Base-by-base conservation (phyloP, 1,140 invertebrate species). In the Dendroctonus valens region DNA sequence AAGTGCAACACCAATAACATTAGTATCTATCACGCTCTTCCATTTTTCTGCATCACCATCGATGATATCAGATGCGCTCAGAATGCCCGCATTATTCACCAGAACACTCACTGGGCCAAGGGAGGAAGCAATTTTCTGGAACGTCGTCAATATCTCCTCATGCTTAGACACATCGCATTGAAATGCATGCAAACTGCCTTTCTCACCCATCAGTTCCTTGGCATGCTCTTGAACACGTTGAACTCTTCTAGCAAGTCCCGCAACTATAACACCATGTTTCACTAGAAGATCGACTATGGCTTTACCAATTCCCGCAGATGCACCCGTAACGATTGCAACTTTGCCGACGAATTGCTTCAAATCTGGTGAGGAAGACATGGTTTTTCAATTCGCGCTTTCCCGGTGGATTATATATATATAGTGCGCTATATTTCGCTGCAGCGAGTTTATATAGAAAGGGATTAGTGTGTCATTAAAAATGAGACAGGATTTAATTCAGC, bases 51-150 rank as follows among this genome's bases (percentile, higher is more conserved):
- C 8, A 5, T 49, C 14, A 8, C 60, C 40, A 41, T 41, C 50
- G 7, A 51, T 12, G 12, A 54, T 41, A 12, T 15, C 61, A n/a
- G 51, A 46, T 0, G 66, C 58, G 0, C 57, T 52, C 3, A 72
- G 59, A 5, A 73, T 38, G n/a, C 87, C 90, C 5, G 90, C 90
- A 74, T 89, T 91, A 73, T 92, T 92, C 38, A 93, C 79, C 48
- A 91, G 79, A 3, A 92, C 78, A 73, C 91, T 84, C 0, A 90
- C 79, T 7, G 85, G 84, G 6, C 86, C 88, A 38, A 86, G 78
- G 1, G 81, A 81, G 8, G 81, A 74, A 52, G 85, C 81, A 11
- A 86, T 81, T 81, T 82, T 85, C 53, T 83, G 71, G 72, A 93
- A 92, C 41, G 87, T 83, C 26, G 78, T 76, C 7, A 83, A 72